A percentile compares a stretch with the other conserved stretches of the same genome.
phyloP scores from a whole-genome alignment of 2,888 invertebrate genomes.

The Leucania comma region DNA sequence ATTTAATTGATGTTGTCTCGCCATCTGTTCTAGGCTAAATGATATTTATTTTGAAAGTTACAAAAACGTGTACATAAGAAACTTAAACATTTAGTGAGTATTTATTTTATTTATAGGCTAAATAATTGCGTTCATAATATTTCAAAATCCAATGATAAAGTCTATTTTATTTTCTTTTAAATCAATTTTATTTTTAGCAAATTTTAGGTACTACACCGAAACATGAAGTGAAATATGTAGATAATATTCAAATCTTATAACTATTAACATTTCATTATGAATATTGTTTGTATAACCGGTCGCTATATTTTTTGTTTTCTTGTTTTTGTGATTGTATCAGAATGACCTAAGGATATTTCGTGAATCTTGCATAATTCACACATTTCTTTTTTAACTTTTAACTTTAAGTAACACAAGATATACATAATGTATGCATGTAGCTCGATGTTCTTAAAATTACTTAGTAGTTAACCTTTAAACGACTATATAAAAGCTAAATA shows the following conservation, averaged over 20 bases:
- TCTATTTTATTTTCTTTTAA: background rate
- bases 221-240: background rate
- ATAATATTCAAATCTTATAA: constrained; percentile 5
- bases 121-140: background rate
- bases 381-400: background rate
- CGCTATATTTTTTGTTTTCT: background rate
- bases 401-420: background rate
- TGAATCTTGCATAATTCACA: constrained; percentile 13
- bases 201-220: background rate
- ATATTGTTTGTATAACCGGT: constrained; percentile 14
- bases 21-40: too few relatives aligned
- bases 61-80: too few relatives aligned
- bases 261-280: constrained; percentile 22
- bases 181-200: background rate
- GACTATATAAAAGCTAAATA: too few relatives aligned
- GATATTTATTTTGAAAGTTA: too few relatives aligned
- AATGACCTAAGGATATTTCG: constrained; percentile 11
- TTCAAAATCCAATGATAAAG: background rate
- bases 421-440: background rate
- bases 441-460: too few relatives aligned
- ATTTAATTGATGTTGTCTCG: too few relatives aligned
- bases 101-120: too few relatives aligned
- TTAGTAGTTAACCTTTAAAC: too few relatives aligned
- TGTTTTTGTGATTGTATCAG: constrained; percentile 17
- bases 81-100: too few relatives aligned